Base-by-base conservation (phyloP, 2,888 invertebrate genomes). In the Dorcus parallelipipedus region DNA sequence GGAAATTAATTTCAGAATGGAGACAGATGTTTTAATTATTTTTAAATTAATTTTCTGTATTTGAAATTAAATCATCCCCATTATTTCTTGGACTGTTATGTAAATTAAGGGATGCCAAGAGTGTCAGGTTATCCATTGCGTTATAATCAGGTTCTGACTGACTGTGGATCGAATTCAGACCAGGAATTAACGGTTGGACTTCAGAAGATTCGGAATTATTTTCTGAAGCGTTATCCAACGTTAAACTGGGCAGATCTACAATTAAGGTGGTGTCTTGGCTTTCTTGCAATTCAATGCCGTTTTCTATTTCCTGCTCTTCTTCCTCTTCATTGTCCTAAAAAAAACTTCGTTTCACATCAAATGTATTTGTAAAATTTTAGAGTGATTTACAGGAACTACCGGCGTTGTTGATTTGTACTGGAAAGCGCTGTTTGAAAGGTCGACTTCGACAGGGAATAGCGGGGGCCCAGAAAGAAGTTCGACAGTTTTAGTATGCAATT, bases 381-480 rank as follows among this genome's bases (percentile, higher is more conserved):
- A 20, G 40, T 17, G 9, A 52, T 60, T 66, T 69, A 77, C 78
- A 56, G 75, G 74, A n/a, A 73, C 71, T 23, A 79, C 69, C 40
- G 78, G 78, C 3, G 81, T 80, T 0, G 86, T 85, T 2, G 86
- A 87, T 76, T 93, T 91, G 71, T 94, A 97, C 67, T 94, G 93
- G 77, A 97, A 97, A 20, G 95, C 95, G 55, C 90, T 92, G 67
- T 92, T 89, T 1, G 93, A 90, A 6, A 98, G 82, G 78, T 97
- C 97, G 10, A 97, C 93, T 81, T 98, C 97, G 0, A 98, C 95
- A 0, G 97, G 97, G 77, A 98, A 98, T 2, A 97, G 81, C 0
- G 85, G 81, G 0, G 90, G 87, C 9, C 89, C 89, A 49, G 89
- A 86, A 69, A 97, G 81, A 49, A 93, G 84, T 38, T 86, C 86